Evolutionary conservation across 2,113 vertebrate species (phyloP).

Genomic region (Spea multiplicata): DNA sequence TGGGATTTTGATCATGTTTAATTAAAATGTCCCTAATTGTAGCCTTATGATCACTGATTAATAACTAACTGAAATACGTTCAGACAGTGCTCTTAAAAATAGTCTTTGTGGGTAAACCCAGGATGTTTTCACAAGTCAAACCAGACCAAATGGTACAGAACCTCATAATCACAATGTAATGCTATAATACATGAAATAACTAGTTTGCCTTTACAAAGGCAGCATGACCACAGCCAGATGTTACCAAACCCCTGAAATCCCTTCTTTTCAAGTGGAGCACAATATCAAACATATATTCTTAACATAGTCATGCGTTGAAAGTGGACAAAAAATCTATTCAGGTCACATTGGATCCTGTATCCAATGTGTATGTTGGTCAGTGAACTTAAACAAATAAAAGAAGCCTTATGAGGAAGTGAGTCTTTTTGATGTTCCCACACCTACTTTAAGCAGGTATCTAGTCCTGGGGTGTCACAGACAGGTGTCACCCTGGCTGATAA

Average conservation of each 20-base stretch:
- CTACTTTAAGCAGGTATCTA: no score
- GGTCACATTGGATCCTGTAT: no score
- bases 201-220: slow-evolving; percentile 4
- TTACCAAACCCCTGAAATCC: slow-evolving; percentile 14
- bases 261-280: slow-evolving; percentile 5
- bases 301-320: no score
- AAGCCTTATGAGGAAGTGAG: no score
- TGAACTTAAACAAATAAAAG: no score
- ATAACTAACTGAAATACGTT: not conserved
- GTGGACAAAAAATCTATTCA: no score
- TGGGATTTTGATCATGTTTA: slow-evolving; percentile 11
- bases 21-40: slow-evolving; percentile 18
- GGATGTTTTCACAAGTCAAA: slow-evolving; percentile 7
- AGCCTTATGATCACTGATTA: slow-evolving; percentile 2
- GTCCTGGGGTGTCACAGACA: no score
- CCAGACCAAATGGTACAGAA: slow-evolving; percentile 7
- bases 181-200: slow-evolving; percentile 4
- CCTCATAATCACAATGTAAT: slow-evolving; percentile 21
- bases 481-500: no score
- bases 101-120: slow-evolving; percentile 24
- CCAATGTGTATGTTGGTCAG: no score
- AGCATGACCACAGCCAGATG: slow-evolving; percentile 34
- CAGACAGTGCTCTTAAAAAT: slow-evolving; percentile 18
- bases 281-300: not conserved
- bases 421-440: no score